Percentiles rank a stretch among this genome's conserved stretches.
phyloP scores from a whole-genome alignment of 2,888 invertebrate species.

The Synanthedon tipuliformis region DNA sequence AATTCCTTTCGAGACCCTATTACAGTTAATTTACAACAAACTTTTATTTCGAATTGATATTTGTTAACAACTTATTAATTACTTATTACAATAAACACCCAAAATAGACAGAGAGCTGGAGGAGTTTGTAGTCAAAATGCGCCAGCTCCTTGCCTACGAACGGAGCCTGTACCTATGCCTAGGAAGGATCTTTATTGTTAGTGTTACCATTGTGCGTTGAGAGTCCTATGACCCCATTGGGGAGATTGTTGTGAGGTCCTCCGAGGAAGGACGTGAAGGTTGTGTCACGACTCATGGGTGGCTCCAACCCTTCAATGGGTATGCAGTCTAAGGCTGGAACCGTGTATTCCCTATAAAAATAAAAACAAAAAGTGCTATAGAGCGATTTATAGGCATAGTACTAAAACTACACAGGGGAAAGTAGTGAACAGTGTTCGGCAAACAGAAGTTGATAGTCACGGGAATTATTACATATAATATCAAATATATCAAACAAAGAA shows the following conservation, averaged over 20 bases:
- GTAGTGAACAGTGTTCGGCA: too few species aligned
- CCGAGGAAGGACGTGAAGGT: slow-evolving; percentile 66
- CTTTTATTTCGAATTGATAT: background rate
- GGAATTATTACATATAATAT: too few species aligned
- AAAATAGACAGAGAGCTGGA: too few species aligned
- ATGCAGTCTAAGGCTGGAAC: slow-evolving; percentile 64
- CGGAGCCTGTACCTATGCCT: background rate
- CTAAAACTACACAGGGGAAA: too few species aligned
- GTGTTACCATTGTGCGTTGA: slow-evolving; percentile 22
- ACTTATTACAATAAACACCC: too few species aligned
- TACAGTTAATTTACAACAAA: background rate
- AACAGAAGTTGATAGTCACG: too few species aligned
- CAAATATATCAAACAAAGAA: too few species aligned
- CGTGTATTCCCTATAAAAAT: slow-evolving; percentile 51
- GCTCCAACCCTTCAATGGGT: slow-evolving; percentile 59
- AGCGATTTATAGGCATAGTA: too few species aligned
- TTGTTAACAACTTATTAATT: too few species aligned
- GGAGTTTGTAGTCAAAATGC: too few species aligned
- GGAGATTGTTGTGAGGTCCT: slow-evolving; percentile 37
- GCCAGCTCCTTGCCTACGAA: too few species aligned
- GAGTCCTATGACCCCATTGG: slow-evolving; percentile 35
- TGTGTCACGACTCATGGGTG: slow-evolving; percentile 63
- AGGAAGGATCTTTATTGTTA: slow-evolving; percentile 1
- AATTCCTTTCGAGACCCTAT: too few species aligned
- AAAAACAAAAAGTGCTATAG: background rate